Conservation (phyloP, 2,113 vertebrate species). For the Oryctolagus cuniculus region mOryCun1.1 NC_091443.1:37922001-37922500, state of each 20-base stretch:
- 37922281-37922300: not conserved
- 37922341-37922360: not conserved
- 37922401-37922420: not conserved
- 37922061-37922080: not conserved
- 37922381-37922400: not conserved
- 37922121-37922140: not conserved
- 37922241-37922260: not conserved
- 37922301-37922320: not conserved
- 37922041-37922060: not conserved
- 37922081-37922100: slow-evolving; percentile 46
- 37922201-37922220: not conserved
- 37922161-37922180: not conserved
- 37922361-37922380: slow-evolving; percentile 10
- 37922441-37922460: not conserved
- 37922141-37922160: not conserved
- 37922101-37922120: not conserved
- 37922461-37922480: too few species aligned
- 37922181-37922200: not conserved
- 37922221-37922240: not conserved
- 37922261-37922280: not conserved
- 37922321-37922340: not conserved
- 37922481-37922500: too few species aligned
- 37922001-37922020: not conserved
- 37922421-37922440: not conserved
- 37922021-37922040: not conserved